Evolutionary conservation across 2,113 vertebrate genomes (phyloP).

Genomic region (Odontophorus gujanensis): DNA sequence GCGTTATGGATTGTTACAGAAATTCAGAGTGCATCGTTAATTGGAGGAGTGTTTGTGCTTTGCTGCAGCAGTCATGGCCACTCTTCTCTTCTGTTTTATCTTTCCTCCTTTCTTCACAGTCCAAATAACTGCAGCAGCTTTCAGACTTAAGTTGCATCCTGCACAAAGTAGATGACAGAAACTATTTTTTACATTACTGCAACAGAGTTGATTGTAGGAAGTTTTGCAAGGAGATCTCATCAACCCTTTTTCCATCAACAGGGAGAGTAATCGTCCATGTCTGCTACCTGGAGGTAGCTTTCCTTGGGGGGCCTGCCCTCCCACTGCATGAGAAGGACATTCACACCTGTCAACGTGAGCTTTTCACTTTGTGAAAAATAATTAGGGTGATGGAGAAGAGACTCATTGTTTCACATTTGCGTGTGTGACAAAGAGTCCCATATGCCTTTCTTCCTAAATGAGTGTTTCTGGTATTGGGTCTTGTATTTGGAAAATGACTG

Average conservation of each 20-base stretch:
- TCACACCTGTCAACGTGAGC: neutral
- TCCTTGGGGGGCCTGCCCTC: neutral
- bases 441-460: neutral
- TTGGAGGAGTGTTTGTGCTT: neutral
- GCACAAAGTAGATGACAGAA: neutral
- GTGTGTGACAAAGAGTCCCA: neutral
- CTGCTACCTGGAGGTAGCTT: neutral
- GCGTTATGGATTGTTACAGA: neutral
- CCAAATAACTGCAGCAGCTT: constrained; percentile 4
- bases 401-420: neutral
- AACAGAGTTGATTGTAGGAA: neutral
- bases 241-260: neutral
- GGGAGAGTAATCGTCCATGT: rapidly evolving
- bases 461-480: neutral
- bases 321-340: neutral
- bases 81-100: neutral
- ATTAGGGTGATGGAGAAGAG: neutral
- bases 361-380: constrained; percentile 1
- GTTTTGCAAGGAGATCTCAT: neutral
- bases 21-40: neutral
- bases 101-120: neutral
- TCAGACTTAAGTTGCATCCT: neutral
- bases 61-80: neutral
- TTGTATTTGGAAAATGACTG: neutral
- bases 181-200: neutral